phyloP scores from a whole-genome alignment of 2,113 vertebrate species.

The Arothron firmamentum region DNA sequence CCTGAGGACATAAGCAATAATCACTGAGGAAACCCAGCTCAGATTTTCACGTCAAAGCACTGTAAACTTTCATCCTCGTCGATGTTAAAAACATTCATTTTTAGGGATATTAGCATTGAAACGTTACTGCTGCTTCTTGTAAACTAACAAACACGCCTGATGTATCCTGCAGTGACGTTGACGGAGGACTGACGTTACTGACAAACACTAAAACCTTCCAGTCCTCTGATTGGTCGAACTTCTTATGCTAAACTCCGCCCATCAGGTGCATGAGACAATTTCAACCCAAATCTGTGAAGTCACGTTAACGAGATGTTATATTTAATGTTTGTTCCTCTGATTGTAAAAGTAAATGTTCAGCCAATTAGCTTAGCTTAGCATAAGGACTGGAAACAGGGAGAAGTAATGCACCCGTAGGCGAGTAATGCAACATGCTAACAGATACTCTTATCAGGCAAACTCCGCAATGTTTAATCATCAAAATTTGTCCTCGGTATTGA shows the following conservation, averaged over 20 bases:
- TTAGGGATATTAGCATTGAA: constrained; percentile 19
- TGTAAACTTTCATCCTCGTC: constrained; percentile 30
- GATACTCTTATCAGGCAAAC: too few species aligned
- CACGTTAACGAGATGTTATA: neutral
- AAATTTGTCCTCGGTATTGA: too few species aligned
- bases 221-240: neutral
- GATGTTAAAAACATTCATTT: constrained; percentile 28
- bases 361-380: constrained; percentile 11
- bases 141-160: constrained; percentile 41
- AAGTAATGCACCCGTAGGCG: too few species aligned
- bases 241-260: constrained; percentile 18
- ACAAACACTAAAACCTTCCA: neutral
- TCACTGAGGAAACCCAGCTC: constrained; percentile 17
- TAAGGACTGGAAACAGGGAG: neutral
- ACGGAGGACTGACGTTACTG: too few species aligned
- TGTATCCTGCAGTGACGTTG: neutral
- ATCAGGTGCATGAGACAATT: neutral
- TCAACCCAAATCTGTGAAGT: constrained; percentile 1
- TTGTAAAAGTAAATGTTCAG: neutral
- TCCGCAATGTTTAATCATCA: too few species aligned
- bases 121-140: constrained; percentile 45
- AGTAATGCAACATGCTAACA: too few species aligned
- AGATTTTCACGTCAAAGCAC: constrained; percentile 33
- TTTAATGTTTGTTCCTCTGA: neutral
- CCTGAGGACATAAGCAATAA: constrained; percentile 50